Evolutionary conservation across 2,888 invertebrate species (phyloP), one percentile per base, ranked within the genome.

Genomic region (Sinelater perroti): DNA sequence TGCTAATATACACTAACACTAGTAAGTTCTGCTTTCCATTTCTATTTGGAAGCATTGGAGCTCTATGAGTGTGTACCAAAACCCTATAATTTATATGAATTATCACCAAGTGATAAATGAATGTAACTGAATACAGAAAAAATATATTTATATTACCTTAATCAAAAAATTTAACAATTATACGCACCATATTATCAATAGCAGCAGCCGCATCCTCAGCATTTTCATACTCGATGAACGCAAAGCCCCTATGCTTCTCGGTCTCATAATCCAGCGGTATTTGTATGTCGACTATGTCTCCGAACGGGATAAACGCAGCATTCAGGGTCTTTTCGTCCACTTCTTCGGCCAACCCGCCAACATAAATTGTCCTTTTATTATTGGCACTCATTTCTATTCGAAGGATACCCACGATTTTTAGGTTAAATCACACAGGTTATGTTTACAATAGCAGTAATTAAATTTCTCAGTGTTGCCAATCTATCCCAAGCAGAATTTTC

Each of bases 161-260:
- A n/a, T n/a, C n/a, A n/a, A 44, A n/a, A n/a, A n/a, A n/a, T n/a
- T n/a, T n/a, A n/a, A n/a, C n/a, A n/a, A n/a, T 45, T 11, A 13
- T 44, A 61, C 75, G 72, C 79, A 95, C 95, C 98, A 99, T 97
- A 73, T 99, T 99, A 78, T 99, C 98, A 70, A 99, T 97, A 38
- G 98, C 97, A 21, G 97, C 93, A 6, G 94, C 91, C n/a, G 98
- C 97, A 85, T 99, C 99, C 81, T 98, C 98, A 5, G 94, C 90
- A 65, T 88, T 85, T 80, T 99, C 99, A 81, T 95, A 99, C 80
- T 99, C 99, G 63, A 99, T 90, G 76, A 99, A 99, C 0, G 97
- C 97, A 81, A 97, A 99, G n/a, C 97, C 97, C 72, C 97, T 84
- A 74, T 98, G 97, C 73, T 95, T 96, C 74, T 97, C 96, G 50